Percentiles rank a stretch among this genome's conserved stretches.
phyloP scores from a whole-genome alignment of 2,113 vertebrate species.

The Hymenochirus boettgeri region DNA sequence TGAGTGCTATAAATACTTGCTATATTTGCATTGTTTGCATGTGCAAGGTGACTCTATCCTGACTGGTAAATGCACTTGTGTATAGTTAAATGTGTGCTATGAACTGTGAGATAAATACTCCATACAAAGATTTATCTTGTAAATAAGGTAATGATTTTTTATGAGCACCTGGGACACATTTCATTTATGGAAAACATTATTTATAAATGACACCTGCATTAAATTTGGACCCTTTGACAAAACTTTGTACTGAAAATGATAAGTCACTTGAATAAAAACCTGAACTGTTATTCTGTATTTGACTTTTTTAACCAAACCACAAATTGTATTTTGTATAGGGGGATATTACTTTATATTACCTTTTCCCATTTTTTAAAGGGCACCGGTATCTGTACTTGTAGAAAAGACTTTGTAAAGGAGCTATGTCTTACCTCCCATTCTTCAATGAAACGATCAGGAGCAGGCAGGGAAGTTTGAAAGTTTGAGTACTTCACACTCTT shows the following conservation, averaged over 20 bases:
- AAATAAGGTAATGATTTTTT: slow-evolving; percentile 2
- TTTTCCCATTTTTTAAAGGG: too few species aligned
- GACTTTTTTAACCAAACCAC: too few species aligned
- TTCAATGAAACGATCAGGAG: too few species aligned
- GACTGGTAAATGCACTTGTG: not conserved
- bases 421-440: too few species aligned
- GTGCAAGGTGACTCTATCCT: slow-evolving; percentile 3
- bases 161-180: slow-evolving; percentile 5
- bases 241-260: not conserved
- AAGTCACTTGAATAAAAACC: not conserved
- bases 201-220: slow-evolving; percentile 2
- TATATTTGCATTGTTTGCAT: not conserved
- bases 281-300: not conserved
- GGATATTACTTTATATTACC: too few species aligned
- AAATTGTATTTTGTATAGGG: too few species aligned
- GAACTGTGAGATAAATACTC: not conserved
- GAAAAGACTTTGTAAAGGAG: too few species aligned
- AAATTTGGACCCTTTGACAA: not conserved
- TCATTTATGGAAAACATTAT: slow-evolving; percentile 9
- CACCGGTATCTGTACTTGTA: too few species aligned
- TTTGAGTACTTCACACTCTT: too few species aligned
- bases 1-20: not conserved
- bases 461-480: too few species aligned
- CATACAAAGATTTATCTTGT: not conserved
- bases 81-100: not conserved